A percentile compares a stretch with the other conserved stretches of the same genome.
Conservation (phyloP, 2,888 invertebrate genomes). For the Mactromeris polynyma region DNA sequence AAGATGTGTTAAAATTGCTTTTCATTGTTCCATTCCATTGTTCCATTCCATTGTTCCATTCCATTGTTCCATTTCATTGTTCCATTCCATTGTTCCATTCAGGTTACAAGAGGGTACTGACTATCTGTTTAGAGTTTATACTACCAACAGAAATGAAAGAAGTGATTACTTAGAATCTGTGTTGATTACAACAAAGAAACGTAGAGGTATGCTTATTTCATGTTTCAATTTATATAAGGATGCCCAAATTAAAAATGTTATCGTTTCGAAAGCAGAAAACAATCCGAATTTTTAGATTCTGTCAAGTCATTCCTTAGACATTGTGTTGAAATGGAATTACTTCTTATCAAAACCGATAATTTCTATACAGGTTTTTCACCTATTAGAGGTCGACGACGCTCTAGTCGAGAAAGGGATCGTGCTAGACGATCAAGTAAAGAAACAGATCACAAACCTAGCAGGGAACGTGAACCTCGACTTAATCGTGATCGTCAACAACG, state of each 20-base stretch:
- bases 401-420: slow-evolving; percentile 20
- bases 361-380: not conserved
- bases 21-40: too few relatives aligned
- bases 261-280: not conserved
- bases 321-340: too few relatives aligned
- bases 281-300: not conserved
- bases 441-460: slow-evolving; percentile 24
- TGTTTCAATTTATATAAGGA: not conserved
- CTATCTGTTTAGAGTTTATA: slow-evolving; percentile 58
- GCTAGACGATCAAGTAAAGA: not conserved
- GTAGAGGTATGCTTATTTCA: slow-evolving; percentile 25
- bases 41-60: too few relatives aligned
- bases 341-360: too few relatives aligned
- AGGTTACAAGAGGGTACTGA: slow-evolving; percentile 55
- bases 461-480: not conserved
- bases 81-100: not conserved
- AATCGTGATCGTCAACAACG: not conserved
- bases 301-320: not conserved
- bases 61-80: too few relatives aligned
- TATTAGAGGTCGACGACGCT: not conserved
- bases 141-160: slow-evolving; percentile 44
- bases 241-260: not conserved
- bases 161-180: slow-evolving; percentile 64
- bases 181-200: slow-evolving; percentile 42
- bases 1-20: too few relatives aligned